Conservation (phyloP, 2,797 vertebrate species). For the Pipistrellus pygmaeus region DNA sequence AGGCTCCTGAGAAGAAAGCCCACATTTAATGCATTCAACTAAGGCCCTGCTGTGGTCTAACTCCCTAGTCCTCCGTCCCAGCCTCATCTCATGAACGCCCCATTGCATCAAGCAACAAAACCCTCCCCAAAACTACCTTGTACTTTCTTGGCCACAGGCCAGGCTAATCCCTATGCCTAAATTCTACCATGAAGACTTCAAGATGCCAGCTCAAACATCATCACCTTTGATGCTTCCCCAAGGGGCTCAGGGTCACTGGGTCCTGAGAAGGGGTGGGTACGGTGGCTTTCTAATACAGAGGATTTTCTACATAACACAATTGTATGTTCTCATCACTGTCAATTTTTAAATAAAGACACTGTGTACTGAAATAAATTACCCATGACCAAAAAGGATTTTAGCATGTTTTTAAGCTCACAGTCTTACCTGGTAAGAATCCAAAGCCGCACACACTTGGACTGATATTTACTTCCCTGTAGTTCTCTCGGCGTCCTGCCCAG, state of each 20-base stretch:
- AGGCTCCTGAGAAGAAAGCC: not conserved
- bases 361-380: not conserved
- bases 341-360: not conserved
- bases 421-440: not conserved
- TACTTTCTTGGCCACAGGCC: not conserved
- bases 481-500: not conserved
- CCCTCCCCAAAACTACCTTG: accelerated
- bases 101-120: not conserved
- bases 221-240: not conserved
- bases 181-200: not conserved
- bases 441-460: not conserved
- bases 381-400: not conserved
- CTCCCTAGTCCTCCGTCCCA: not conserved
- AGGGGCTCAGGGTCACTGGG: not conserved
- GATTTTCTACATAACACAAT: not conserved
- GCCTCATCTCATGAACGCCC: not conserved
- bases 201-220: not conserved
- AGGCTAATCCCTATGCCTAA: not conserved
- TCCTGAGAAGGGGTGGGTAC: not conserved
- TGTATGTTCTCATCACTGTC: not conserved
- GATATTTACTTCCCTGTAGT: not conserved
- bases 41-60: not conserved
- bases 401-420: not conserved
- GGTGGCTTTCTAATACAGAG: not conserved
- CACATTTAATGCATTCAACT: not conserved